Conservation (phyloP, 2,888 invertebrate genomes). For the Drosophila merina region DNA sequence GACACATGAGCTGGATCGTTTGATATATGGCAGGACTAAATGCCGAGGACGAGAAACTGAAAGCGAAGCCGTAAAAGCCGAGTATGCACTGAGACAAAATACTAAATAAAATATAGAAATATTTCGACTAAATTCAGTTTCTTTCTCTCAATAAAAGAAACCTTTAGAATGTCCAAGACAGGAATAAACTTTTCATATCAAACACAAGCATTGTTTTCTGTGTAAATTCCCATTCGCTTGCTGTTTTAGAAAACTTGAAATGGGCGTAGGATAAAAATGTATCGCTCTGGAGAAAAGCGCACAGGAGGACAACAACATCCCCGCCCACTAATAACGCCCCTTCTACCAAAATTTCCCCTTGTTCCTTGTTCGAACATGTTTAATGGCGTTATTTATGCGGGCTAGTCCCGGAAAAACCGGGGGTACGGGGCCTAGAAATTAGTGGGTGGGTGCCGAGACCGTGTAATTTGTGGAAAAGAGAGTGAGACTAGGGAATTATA, state of each 20-base stretch:
- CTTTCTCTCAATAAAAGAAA: background rate
- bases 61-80: slow-evolving; percentile 29
- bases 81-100: slow-evolving; percentile 9
- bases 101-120: too few species aligned
- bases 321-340: slow-evolving; percentile 25
- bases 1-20: slow-evolving; percentile 75
- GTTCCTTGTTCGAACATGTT: slow-evolving; percentile 66
- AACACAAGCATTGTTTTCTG: background rate
- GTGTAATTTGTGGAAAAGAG: slow-evolving; percentile 66
- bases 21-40: slow-evolving; percentile 75
- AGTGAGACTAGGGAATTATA: slow-evolving; percentile 53
- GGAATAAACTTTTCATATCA: background rate
- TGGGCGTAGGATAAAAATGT: slow-evolving; percentile 73
- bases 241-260: slow-evolving; percentile 74
- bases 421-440: slow-evolving; percentile 15
- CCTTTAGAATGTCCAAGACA: too few species aligned
- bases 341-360: slow-evolving; percentile 4
- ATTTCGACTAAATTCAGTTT: background rate
- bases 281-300: slow-evolving; percentile 35
- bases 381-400: slow-evolving; percentile 80
- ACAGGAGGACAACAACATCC: slow-evolving; percentile 11
- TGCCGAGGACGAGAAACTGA: slow-evolving; percentile 42
- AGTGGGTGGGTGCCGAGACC: slow-evolving; percentile 38
- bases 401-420: slow-evolving; percentile 14
- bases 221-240: slow-evolving; percentile 7